Base-by-base conservation (phyloP, 2,888 invertebrate genomes). In the Cylindroiulus punctatus region DNA sequence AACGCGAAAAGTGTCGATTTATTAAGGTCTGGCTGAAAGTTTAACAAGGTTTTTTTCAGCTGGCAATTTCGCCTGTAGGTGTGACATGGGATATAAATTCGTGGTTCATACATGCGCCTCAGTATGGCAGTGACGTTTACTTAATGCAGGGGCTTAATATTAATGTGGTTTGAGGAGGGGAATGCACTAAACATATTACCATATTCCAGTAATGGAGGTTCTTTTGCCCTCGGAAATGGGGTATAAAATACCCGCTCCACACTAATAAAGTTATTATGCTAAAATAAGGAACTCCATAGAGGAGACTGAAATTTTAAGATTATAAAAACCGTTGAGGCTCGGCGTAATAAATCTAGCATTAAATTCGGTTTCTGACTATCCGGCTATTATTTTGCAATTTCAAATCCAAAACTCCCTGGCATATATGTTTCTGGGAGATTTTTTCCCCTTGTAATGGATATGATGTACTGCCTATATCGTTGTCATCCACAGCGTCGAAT, bases 291-390 rank as follows among this genome's bases (percentile, higher is more conserved):
- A 65, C 65, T 65, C 65, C 65, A 10, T 65, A 26, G 65, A 26
- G 65, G 65, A 65, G 65, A 65, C 65, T 65, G 65, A 65, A 65
- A 65, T 65, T 65, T 65, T 65, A 65, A 65, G 65, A 65, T 65
- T 65, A 65, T 65, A 65, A 65, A 65, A 65, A 65, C 65, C 65
- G 26, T 65, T 65, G 65, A 26, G 65, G 65, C 65, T 26, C 26
- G 65, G 5, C 65, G 26, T 12, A 26, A 65, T 65, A 65, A 65
- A 65, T 65, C 65, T 65, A 65, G 65, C 65, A 65, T 65, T 26
- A 65, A 65, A 65, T 26, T 65, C 65, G 65, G 65, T 65, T 65
- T 65, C 65, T 65, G 65, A 65, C 65, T 65, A 65, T 65, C 65
- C 65, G 10, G 26, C 65, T 65, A 65, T 65, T 65, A 65, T 26